phyloP scores from a whole-genome alignment of 2,888 invertebrate genomes.

The Drosophila robusta region DNA sequence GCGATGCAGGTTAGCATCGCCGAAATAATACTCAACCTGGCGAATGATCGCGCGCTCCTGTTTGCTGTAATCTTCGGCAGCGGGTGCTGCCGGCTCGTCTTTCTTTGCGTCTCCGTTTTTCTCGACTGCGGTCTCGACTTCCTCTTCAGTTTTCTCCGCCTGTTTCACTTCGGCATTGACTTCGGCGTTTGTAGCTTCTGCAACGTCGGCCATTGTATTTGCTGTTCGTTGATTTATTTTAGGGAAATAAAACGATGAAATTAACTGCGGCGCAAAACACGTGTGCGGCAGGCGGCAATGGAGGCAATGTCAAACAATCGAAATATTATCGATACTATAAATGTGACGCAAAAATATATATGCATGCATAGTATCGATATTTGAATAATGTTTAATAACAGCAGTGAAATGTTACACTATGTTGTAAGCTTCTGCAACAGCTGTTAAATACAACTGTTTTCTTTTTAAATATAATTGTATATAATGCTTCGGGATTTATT shows the following conservation, averaged over 20 bases:
- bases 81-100: slow-evolving; percentile 20
- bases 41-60: slow-evolving; percentile 88
- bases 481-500: too few relatives aligned
- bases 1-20: slow-evolving; percentile 95
- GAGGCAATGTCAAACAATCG: slow-evolving; percentile 27
- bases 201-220: slow-evolving; percentile 80
- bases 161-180: slow-evolving; percentile 34
- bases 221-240: slow-evolving; percentile 3
- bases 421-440: background rate
- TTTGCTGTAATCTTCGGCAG: slow-evolving; percentile 66
- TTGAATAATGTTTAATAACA: background rate
- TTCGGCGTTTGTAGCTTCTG: slow-evolving; percentile 50
- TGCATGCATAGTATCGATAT: background rate
- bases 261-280: slow-evolving; percentile 61
- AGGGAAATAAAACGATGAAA: slow-evolving; percentile 46
- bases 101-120: slow-evolving; percentile 59
- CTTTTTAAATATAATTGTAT: too few relatives aligned
- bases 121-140: slow-evolving; percentile 44
- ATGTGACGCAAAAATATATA: too few relatives aligned
- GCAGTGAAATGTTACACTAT: background rate
- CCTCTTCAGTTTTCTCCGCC: slow-evolving; percentile 42
- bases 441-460: background rate
- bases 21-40: slow-evolving; percentile 89
- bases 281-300: slow-evolving; percentile 57
- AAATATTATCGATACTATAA: slow-evolving; percentile 4